Evolutionary conservation across 1,140 invertebrate genomes (phyloP), one percentile per base, ranked within the genome.

Genomic region (Drosophila novamexicana): DNA sequence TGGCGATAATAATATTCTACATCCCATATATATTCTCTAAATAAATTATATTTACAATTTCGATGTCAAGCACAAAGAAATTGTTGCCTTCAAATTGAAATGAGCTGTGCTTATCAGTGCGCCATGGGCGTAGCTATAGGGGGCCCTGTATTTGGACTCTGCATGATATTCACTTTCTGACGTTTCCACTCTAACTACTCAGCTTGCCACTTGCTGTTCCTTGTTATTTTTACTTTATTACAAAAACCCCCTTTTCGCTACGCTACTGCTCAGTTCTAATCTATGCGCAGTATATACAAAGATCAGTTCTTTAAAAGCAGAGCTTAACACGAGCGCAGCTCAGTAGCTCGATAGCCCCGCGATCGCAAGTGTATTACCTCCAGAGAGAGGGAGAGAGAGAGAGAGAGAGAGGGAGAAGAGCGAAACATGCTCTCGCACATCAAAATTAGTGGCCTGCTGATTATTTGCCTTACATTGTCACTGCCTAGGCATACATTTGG

Each of bases 11-110:
- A 22, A 9, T 12, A 14, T 58, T 18, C 18, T 18, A 53, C 18
- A 34, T n/a, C 22, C 22, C 22, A 18, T 36, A 62, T 57, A 47
- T 29, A 39, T 39, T 9, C 5, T 45, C 16, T 2, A 44, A 58
- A 54, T 12, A 56, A 22, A 42, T n/a, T 56, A 16, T 40, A 64
- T 50, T 40, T 57, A 53, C 39, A 18, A 22, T 52, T 72, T 42
- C 62, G 63, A 72, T 59, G 69, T 72, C 69, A 72, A 66, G 69
- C 69, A 67, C 47, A 67, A 45, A 67, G 69, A 58, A 69, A 69
- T 18, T 40, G 10, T 65, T 29, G 22, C 4, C 52, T 56, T 56
- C 7, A 37, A 56, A 34, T 36, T 50, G 36, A 53, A 58, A 50
- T 45, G 6, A 16, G 36, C 37, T 56, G 16, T 50, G 61, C 40